These are phyloP conservation scores for Vanessa tameamea DNA, from an alignment of 1,140 invertebrate genomes.

Conservation along the genomic window DNA sequence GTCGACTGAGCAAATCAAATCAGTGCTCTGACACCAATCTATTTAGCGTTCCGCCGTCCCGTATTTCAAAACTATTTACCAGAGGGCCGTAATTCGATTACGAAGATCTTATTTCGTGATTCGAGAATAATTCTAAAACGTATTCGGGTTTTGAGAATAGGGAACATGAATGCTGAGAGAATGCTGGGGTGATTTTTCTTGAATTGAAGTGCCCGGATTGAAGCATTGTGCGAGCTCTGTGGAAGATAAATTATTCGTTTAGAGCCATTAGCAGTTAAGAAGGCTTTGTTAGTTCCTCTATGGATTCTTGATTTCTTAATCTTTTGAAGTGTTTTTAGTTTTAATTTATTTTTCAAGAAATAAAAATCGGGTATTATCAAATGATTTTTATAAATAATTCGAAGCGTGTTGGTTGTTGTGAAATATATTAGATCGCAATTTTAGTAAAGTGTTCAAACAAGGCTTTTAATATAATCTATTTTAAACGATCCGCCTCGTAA, in stretches of 20 bases:
- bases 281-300: constrained; percentile 12
- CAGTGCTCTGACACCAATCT: constrained; percentile 42
- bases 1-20: constrained; percentile 30
- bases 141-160: constrained; percentile 54
- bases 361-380: background rate
- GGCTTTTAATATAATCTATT: background rate
- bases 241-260: constrained; percentile 26
- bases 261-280: constrained; percentile 18
- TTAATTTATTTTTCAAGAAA: background rate
- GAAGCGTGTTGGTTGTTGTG: no score
- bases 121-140: constrained; percentile 59
- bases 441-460: background rate
- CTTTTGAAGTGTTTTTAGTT: background rate
- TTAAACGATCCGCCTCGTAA: constrained; percentile 9
- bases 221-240: constrained; percentile 11
- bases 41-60: constrained; percentile 30
- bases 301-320: constrained; percentile 21
- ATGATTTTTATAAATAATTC: background rate
- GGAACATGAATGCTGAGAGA: constrained; percentile 47
- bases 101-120: constrained; percentile 64
- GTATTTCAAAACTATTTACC: constrained; percentile 64
- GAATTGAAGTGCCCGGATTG: constrained; percentile 30
- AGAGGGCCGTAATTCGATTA: constrained; percentile 65
- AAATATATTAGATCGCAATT: no score
- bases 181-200: constrained; percentile 44